Conservation (phyloP, 2,113 vertebrate species). For the Forbesichthys agassizii region DNA sequence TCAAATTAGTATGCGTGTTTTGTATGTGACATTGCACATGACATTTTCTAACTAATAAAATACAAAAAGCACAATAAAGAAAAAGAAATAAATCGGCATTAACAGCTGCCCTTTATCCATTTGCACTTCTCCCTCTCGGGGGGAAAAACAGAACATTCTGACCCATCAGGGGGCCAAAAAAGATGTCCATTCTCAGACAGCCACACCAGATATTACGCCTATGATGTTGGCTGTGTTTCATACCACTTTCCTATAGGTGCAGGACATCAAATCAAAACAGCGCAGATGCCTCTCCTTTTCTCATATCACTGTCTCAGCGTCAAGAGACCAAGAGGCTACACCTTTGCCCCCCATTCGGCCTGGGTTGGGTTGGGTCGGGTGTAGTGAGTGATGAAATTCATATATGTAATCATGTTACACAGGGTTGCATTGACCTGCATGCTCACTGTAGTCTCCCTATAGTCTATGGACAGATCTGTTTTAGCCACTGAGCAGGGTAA, state of each 20-base stretch:
- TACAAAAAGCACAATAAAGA: neutral
- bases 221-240: slow-evolving; percentile 7
- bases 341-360: slow-evolving; percentile 10
- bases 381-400: slow-evolving; percentile 48
- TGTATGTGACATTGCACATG: no score
- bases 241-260: neutral
- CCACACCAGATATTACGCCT: slow-evolving; percentile 17
- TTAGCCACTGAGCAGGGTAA: slow-evolving; percentile 34
- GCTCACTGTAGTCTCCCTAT: slow-evolving; percentile 35
- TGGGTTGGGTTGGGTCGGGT: neutral
- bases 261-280: slow-evolving; percentile 23
- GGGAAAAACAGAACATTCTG: slow-evolving; percentile 37
- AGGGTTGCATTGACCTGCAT: slow-evolving; percentile 40
- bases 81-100: no score
- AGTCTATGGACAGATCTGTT: slow-evolving; percentile 23
- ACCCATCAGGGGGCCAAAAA: slow-evolving; percentile 17
- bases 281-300: slow-evolving; percentile 11
- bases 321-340: neutral
- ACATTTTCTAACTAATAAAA: neutral
- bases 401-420: slow-evolving; percentile 46
- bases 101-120: no score
- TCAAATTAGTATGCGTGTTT: no score
- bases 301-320: slow-evolving; percentile 10
- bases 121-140: slow-evolving; percentile 10
- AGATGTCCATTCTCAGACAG: slow-evolving; percentile 3